These are phyloP conservation scores for Orthonevra nobilis DNA, from an alignment of 2,888 invertebrate species.

Conservation along the genomic window DNA sequence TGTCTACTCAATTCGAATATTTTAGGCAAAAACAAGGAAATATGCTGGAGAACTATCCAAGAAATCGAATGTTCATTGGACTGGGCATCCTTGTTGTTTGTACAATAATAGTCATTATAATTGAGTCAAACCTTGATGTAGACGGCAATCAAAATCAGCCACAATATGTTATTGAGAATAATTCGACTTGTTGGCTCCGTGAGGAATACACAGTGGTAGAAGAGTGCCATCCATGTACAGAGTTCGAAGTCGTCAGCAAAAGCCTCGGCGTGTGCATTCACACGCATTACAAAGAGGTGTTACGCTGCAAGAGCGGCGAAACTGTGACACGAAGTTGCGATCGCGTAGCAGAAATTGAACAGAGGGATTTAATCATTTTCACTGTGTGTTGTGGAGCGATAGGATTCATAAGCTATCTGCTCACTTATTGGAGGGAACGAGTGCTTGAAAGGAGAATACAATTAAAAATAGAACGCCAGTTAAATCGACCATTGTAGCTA, in stretches of 20 bases:
- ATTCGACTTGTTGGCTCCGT: slow-evolving; percentile 88
- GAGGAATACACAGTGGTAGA: slow-evolving; percentile 87
- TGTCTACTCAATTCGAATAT: background rate
- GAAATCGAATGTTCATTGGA: slow-evolving; percentile 90
- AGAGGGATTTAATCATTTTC: slow-evolving; percentile 84
- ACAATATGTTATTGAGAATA: slow-evolving; percentile 87
- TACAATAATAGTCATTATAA: slow-evolving; percentile 89
- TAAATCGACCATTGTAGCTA: slow-evolving; percentile 75
- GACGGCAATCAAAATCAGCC: slow-evolving; percentile 55
- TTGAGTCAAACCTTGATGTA: slow-evolving; percentile 85
- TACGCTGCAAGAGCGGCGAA: slow-evolving; percentile 90
- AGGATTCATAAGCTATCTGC: slow-evolving; percentile 75
- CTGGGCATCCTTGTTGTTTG: slow-evolving; percentile 89
- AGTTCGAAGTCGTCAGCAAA: slow-evolving; percentile 90
- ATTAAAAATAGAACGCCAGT: slow-evolving; percentile 76
- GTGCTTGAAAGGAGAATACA: slow-evolving; percentile 75
- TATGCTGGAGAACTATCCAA: slow-evolving; percentile 93
- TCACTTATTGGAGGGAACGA: slow-evolving; percentile 77
- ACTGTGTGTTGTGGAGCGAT: slow-evolving; percentile 75
- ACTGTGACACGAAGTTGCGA: slow-evolving; percentile 92
- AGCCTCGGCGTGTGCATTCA: slow-evolving; percentile 91
- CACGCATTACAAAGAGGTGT: slow-evolving; percentile 90
- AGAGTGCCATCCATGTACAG: slow-evolving; percentile 93
- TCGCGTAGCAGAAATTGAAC: slow-evolving; percentile 90
- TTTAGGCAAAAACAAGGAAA: no score